These are phyloP conservation scores for Drosophila kambysellisi DNA, from an alignment of 2,888 invertebrate species.

Conservation along the genomic window DNA sequence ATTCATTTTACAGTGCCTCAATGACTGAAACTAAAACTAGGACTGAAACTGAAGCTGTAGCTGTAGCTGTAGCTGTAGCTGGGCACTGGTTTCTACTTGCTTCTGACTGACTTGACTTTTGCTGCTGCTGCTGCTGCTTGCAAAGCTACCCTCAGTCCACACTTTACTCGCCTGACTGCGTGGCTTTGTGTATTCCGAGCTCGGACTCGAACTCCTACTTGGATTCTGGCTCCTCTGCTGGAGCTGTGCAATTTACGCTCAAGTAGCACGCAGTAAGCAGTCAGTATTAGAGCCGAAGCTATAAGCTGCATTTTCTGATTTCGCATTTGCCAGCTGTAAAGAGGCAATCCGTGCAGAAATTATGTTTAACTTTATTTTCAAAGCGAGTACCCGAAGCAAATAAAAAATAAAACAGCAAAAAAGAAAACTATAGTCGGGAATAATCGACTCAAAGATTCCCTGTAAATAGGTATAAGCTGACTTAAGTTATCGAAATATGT, in stretches of 20 bases:
- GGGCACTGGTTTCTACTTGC: conserved; percentile 21
- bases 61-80: conserved; percentile 26
- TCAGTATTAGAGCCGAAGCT: conserved; percentile 33
- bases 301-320: conserved; percentile 57
- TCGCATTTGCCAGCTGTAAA: conserved; percentile 60
- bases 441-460: not conserved
- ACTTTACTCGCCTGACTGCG: conserved; percentile 64
- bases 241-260: conserved; percentile 74
- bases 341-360: conserved; percentile 78
- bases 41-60: conserved; percentile 27
- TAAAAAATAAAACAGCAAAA: conserved; percentile 2
- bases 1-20: conserved; percentile 77
- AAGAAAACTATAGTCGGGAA: not conserved
- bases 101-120: conserved; percentile 62
- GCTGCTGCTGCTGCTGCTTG: conserved; percentile 44
- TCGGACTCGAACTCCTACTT: conserved; percentile 32
- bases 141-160: conserved; percentile 27
- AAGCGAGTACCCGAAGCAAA: conserved; percentile 48
- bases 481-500: not conserved
- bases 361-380: conserved; percentile 75
- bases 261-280: conserved; percentile 59
- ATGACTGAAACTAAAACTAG: conserved; percentile 59
- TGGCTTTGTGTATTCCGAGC: conserved; percentile 59
- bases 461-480: not conserved
- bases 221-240: conserved; percentile 28